Percentiles rank a stretch among this genome's conserved stretches.
These are phyloP conservation scores for Danio kyathit DNA, from an alignment of 2,797 vertebrate genomes.

Conservation along the genomic window DNA sequence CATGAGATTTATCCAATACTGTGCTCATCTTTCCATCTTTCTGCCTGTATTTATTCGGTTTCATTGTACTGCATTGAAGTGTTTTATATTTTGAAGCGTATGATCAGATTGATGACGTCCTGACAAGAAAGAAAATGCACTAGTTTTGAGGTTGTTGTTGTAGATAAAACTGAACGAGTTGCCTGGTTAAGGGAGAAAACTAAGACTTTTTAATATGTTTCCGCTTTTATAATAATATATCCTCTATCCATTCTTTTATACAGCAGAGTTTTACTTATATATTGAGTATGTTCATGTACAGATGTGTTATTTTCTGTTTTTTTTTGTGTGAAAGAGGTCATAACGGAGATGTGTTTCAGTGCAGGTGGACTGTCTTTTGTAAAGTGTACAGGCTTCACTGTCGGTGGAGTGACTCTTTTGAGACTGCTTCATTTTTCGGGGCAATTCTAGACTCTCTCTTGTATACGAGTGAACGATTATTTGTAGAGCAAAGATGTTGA, in stretches of 20 bases:
- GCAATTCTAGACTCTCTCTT: constrained; percentile 64
- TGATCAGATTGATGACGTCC: constrained; percentile 19
- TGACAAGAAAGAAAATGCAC: constrained; percentile 35
- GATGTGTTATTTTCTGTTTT: not conserved
- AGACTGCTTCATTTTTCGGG: constrained; percentile 80
- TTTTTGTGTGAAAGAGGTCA: not conserved
- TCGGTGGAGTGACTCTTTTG: constrained; percentile 70
- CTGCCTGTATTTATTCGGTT: constrained; percentile 42
- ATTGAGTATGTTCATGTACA: constrained; percentile 2
- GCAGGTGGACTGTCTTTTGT: constrained; percentile 38
- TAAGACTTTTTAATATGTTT: not conserved
- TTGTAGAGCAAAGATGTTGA: constrained; percentile 65
- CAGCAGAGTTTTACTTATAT: not conserved
- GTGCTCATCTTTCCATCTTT: not conserved
- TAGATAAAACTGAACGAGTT: not conserved
- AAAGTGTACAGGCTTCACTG: constrained; percentile 72
- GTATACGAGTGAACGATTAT: constrained; percentile 56
- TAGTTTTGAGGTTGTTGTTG: constrained; percentile 17
- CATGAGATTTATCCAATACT: not conserved
- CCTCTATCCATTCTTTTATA: not conserved
- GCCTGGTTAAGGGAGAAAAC: not conserved
- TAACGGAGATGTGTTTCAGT: not conserved
- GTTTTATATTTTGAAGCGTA: not conserved
- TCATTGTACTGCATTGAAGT: not conserved
- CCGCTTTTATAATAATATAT: not conserved